phyloP scores from a whole-genome alignment of 23 tunicate genomes.

The Halocynthia aurantium region DNA sequence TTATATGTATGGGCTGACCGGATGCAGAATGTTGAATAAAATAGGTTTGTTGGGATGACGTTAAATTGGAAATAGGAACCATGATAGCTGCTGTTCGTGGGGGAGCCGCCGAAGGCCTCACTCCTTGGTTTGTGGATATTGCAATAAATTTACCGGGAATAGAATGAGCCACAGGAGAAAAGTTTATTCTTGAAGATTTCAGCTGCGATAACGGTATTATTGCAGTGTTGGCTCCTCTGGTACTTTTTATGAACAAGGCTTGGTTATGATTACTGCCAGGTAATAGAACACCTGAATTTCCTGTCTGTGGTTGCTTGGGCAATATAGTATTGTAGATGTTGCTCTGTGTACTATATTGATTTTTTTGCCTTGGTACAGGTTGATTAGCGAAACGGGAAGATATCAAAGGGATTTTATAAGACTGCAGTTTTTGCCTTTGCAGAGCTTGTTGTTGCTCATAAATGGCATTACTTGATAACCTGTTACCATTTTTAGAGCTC shows the following conservation, averaged over 20 bases:
- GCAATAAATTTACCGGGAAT: no score
- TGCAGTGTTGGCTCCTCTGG: neutral
- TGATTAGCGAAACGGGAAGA: conserved; percentile 4
- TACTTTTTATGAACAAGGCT: no score
- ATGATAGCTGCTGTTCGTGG: neutral
- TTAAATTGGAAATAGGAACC: neutral
- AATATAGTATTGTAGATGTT: neutral
- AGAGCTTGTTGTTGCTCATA: conserved; percentile 20
- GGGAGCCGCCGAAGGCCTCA: neutral
- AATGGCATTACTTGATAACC: conserved; percentile 1
- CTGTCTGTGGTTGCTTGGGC: conserved; percentile 7
- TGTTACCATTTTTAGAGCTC: neutral
- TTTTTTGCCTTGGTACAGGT: neutral
- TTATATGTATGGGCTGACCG: neutral
- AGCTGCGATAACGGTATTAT: conserved; percentile 1
- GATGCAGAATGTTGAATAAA: conserved; percentile 2
- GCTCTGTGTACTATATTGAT: no score
- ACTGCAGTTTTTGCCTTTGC: conserved; percentile 26
- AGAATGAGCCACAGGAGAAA: neutral
- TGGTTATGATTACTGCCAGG: no score
- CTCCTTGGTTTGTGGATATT: no score
- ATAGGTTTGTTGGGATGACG: conserved; percentile 2
- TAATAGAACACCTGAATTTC: no score
- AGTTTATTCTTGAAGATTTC: neutral
- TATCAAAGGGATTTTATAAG: conserved; percentile 19